Conservation (phyloP, 2,888 invertebrate genomes). For the Meiosimyza platycephala region DNA sequence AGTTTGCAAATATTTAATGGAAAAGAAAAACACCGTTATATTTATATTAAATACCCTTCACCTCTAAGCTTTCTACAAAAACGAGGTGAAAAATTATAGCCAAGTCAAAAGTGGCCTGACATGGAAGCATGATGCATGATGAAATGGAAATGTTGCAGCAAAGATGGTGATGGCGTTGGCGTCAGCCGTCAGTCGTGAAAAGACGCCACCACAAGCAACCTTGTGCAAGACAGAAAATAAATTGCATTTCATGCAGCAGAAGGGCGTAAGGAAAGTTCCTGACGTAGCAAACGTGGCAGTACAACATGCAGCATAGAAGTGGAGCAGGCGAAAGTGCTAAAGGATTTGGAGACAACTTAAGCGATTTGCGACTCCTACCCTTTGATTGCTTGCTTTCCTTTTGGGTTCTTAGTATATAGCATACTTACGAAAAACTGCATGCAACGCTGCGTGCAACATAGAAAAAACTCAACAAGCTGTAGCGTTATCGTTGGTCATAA, state of each 20-base stretch:
- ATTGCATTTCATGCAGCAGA: constrained; percentile 57
- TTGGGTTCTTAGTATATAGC: background rate
- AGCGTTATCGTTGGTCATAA: background rate
- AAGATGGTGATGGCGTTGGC: constrained; percentile 52
- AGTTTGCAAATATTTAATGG: too few species aligned
- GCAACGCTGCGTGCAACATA: constrained; percentile 8
- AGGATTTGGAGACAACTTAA: too few species aligned
- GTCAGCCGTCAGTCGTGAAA: constrained; percentile 55
- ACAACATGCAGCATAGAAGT: background rate
- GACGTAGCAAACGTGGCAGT: too few species aligned
- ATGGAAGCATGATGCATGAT: constrained; percentile 33
- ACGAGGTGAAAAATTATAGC: constrained; percentile 5
- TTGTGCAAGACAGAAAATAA: constrained; percentile 63
- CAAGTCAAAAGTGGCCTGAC: constrained; percentile 8
- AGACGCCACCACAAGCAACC: constrained; percentile 38
- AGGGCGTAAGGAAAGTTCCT: background rate
- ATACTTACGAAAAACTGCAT: too few species aligned
- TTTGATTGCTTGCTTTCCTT: too few species aligned
- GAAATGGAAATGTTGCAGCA: constrained; percentile 58
- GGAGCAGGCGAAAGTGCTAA: background rate
- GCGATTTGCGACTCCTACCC: background rate
- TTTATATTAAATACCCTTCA: too few species aligned
- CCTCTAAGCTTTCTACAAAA: too few species aligned
- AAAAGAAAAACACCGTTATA: too few species aligned
- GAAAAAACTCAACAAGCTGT: background rate